Evolutionary conservation across 2,113 vertebrate genomes (phyloP).

Genomic region (Zosterops hypoxanthus): DNA sequence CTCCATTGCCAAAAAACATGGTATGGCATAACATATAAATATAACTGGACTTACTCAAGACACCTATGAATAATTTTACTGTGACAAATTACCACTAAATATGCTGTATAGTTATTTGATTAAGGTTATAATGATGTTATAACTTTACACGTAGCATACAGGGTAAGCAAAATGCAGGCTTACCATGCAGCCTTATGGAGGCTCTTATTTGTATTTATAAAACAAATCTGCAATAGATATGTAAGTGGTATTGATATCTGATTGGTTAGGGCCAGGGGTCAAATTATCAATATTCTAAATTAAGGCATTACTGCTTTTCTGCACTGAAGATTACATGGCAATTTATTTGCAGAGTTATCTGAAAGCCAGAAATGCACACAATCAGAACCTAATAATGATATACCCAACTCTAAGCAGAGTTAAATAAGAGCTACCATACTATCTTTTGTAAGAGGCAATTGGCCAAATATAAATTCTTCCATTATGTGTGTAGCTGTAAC

Average conservation of each 20-base stretch:
- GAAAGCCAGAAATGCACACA: constrained; percentile 21
- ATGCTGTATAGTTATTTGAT: constrained; percentile 76
- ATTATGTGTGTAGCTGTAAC: constrained; percentile 44
- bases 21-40: constrained; percentile 86
- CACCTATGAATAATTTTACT: constrained; percentile 89
- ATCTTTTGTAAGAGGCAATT: not conserved
- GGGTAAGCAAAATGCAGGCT: constrained; percentile 45
- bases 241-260: not conserved
- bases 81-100: constrained; percentile 89
- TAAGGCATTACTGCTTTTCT: not conserved
- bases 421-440: not conserved
- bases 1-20: constrained; percentile 83
- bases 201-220: not conserved
- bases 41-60: constrained; percentile 77
- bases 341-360: not conserved
- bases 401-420: not conserved
- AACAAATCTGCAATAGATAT: not conserved
- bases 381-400: not conserved
- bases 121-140: constrained; percentile 74
- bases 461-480: not conserved
- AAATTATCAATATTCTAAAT: constrained; percentile 44
- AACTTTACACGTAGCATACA: constrained; percentile 55
- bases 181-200: not conserved
- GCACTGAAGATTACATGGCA: not conserved
- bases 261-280: not conserved